Percentiles rank a stretch among this genome's conserved stretches.
Conservation (phyloP, 2,797 vertebrate genomes). For the Coilia nasus region DNA sequence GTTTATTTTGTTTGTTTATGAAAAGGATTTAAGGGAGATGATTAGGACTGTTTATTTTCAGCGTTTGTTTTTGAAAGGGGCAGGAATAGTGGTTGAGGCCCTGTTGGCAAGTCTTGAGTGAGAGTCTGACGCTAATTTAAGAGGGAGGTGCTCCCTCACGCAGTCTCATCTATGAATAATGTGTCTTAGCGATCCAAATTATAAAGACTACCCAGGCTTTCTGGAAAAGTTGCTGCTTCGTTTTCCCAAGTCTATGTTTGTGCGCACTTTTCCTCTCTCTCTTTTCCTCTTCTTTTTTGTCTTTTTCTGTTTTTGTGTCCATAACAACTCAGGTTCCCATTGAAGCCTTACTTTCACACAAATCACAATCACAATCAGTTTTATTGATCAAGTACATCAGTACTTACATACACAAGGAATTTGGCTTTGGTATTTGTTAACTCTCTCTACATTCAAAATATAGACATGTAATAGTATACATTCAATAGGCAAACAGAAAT, state of each 20-base stretch:
- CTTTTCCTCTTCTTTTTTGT: constrained; percentile 14
- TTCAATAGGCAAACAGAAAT: too few relatives aligned
- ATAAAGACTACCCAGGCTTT: constrained; percentile 3
- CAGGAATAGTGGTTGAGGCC: constrained; percentile 7
- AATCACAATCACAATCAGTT: too few relatives aligned
- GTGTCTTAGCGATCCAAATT: constrained; percentile 29
- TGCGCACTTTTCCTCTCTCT: constrained; percentile 28
- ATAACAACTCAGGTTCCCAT: constrained; percentile 20
- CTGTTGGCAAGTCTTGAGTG: constrained; percentile 1
- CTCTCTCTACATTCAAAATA: too few relatives aligned
- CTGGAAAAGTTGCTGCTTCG: not conserved
- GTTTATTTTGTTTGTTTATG: constrained; percentile 78
- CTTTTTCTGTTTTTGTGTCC: constrained; percentile 7
- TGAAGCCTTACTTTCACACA: constrained; percentile 26
- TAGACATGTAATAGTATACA: too few relatives aligned
- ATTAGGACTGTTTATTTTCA: constrained; percentile 77
- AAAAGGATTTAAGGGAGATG: constrained; percentile 75
- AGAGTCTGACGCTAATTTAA: constrained; percentile 22
- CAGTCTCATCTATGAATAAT: constrained; percentile 10
- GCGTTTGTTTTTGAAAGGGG: constrained; percentile 63
- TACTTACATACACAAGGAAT: too few relatives aligned
- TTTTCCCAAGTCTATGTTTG: not conserved
- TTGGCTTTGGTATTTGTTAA: too few relatives aligned
- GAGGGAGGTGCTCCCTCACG: constrained; percentile 18
- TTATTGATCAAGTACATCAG: too few relatives aligned